These are phyloP conservation scores for Hassar affinis DNA, from an alignment of 2,113 vertebrate genomes.

Conservation along the genomic window DNA sequence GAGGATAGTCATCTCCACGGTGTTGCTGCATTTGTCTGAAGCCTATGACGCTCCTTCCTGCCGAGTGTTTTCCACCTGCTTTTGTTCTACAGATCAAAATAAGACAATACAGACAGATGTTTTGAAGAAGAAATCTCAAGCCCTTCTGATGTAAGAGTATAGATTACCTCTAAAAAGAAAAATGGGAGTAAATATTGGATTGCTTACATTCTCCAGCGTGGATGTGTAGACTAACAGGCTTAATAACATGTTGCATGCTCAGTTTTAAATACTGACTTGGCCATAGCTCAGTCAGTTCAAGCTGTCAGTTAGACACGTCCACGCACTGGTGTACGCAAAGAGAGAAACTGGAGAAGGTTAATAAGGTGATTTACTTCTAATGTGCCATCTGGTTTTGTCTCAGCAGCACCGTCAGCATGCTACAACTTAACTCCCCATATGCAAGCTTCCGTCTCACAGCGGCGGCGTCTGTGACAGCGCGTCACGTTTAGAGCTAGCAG, in stretches of 20 bases:
- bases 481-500: not conserved
- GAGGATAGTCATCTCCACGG: not conserved
- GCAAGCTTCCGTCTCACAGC: constrained; percentile 17
- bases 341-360: constrained; percentile 49
- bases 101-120: not conserved
- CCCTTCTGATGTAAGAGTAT: not conserved
- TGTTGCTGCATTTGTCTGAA: not conserved
- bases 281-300: constrained; percentile 43
- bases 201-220: not conserved
- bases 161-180: not conserved
- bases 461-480: not conserved
- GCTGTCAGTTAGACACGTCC: constrained; percentile 43
- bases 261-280: constrained; percentile 5
- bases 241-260: constrained; percentile 18
- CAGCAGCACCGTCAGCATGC: constrained; percentile 44
- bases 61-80: not conserved
- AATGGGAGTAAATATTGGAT: not conserved
- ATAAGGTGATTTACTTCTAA: constrained; percentile 56
- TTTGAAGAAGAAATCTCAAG: not conserved
- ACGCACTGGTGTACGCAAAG: constrained; percentile 6
- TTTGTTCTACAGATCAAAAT: constrained; percentile 6
- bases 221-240: constrained; percentile 2
- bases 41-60: not conserved
- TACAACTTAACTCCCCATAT: constrained; percentile 47
- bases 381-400: constrained; percentile 57